Percentiles rank a stretch among this genome's conserved stretches.
phyloP scores from a whole-genome alignment of 1,140 invertebrate genomes.

The Anthonomus grandis region DNA sequence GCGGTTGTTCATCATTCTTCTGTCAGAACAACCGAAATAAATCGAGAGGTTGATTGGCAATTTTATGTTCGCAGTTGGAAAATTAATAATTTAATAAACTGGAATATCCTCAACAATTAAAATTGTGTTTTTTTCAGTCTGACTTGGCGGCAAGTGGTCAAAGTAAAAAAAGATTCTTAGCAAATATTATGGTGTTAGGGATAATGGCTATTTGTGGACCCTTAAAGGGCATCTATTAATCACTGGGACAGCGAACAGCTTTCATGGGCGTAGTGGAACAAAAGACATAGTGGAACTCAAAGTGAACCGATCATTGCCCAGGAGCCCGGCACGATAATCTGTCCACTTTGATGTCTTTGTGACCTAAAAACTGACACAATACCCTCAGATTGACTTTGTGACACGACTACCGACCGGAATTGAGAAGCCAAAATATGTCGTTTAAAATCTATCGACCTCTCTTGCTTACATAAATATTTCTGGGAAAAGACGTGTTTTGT shows the following conservation, averaged over 20 bases:
- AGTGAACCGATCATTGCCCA: slow-evolving; percentile 20
- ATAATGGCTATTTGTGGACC: slow-evolving; percentile 23
- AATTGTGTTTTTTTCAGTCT: too few species aligned
- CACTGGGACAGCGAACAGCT: slow-evolving; percentile 17
- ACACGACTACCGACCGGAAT: slow-evolving; percentile 20
- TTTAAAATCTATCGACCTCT: neutral
- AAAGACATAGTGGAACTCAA: slow-evolving; percentile 12
- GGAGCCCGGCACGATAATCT: slow-evolving; percentile 21
- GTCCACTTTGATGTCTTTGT: slow-evolving; percentile 21
- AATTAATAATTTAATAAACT: too few species aligned
- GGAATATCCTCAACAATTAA: too few species aligned
- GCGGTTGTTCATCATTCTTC: slow-evolving; percentile 6
- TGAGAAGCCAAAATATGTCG: slow-evolving; percentile 15
- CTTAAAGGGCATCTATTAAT: slow-evolving; percentile 21
- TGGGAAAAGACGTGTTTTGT: slow-evolving; percentile 17
- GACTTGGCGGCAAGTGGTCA: slow-evolving; percentile 13
- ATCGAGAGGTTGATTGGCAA: slow-evolving; percentile 10
- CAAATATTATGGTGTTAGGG: slow-evolving; percentile 25
- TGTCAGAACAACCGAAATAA: slow-evolving; percentile 17
- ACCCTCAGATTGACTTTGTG: slow-evolving; percentile 23
- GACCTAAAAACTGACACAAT: slow-evolving; percentile 13
- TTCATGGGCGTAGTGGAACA: slow-evolving; percentile 22
- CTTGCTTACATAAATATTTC: slow-evolving; percentile 21
- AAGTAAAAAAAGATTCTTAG: slow-evolving; percentile 21
- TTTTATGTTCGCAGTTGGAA: too few species aligned